Conservation (phyloP, 2,888 invertebrate species). For the Xestia sexstrigata region DNA sequence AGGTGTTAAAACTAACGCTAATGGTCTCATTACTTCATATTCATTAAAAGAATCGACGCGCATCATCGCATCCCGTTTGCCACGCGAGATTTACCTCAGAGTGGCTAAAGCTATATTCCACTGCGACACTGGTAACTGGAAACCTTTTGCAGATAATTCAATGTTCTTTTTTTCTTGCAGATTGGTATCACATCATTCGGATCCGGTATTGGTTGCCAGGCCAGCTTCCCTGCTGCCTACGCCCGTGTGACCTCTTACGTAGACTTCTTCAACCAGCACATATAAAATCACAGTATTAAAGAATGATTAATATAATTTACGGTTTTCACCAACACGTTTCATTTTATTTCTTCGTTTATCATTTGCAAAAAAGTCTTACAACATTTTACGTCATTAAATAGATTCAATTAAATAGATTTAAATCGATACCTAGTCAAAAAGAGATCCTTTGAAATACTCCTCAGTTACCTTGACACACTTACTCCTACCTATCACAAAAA, state of each 20-base stretch:
- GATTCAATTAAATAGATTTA: not conserved
- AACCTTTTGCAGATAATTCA: not conserved
- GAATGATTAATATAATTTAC: not conserved
- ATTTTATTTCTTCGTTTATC: not conserved
- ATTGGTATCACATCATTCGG: slow-evolving; percentile 77
- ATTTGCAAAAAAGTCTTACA: not conserved
- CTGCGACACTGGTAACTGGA: not conserved
- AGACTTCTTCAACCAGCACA: slow-evolving; percentile 67
- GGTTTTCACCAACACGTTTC: not conserved
- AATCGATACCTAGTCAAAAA: not conserved
- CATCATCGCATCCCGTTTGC: not conserved
- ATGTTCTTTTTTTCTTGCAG: slow-evolving; percentile 63
- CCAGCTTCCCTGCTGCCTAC: slow-evolving; percentile 69
- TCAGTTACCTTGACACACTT: not conserved
- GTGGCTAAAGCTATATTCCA: not conserved
- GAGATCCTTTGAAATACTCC: not conserved
- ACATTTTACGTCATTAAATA: not conserved
- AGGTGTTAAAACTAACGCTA: not conserved
- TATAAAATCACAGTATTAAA: slow-evolving; percentile 31
- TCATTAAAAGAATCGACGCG: not conserved
- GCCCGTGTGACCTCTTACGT: slow-evolving; percentile 72
- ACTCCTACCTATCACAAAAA: not conserved
- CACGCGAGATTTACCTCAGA: not conserved
- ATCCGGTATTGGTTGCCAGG: slow-evolving; percentile 68
- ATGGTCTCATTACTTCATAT: not conserved